Evolutionary conservation across 2,113 vertebrate genomes (phyloP), one percentile per base, ranked within the genome.

Genomic region (Hippopotamus amphibius): DNA sequence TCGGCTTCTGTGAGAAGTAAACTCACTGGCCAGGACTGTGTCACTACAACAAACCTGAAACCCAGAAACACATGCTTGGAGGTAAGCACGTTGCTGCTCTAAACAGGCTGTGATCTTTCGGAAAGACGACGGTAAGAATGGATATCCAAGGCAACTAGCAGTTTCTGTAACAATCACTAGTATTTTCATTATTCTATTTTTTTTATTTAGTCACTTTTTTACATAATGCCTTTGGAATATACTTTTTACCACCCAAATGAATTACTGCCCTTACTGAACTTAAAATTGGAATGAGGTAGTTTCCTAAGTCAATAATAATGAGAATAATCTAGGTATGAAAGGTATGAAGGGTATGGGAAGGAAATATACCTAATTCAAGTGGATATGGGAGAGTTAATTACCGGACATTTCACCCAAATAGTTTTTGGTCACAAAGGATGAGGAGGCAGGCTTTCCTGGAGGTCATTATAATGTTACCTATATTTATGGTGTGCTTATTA

Each of bases 1-100:
- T 12, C 9, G 26, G 14, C 10, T 65, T 37, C 61, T 17, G 1
- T 26, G 41, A 41, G 22, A 63, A 83, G 7, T 43, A 55, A 57
- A 53, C 14, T 88, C 19, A 19, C 0, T 68, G 21, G 16, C 15
- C 74, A 89, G 48, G 71, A 37, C 57, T 4, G 8, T 28, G 33
- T 48, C 37, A 10, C 22, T 37, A 24, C 3, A 9, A 12, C 7
- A 3, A 30, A 14, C 13, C 0, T 7, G 1, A 46, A 30, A 7
- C 17, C 11, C 59, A 12, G 13, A 72, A 93, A 28, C 33, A 16
- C 13, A 9, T 37, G 24, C 3, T 28, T 57, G 0, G 14, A 33
- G 22, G 48, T 37, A 21, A 69, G 10, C 3, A 4, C 1, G 15
- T 21, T 15, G 3, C 66, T 81, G 41, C 15, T 57, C 12, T 72